These are phyloP conservation scores for Clarias magur DNA, from an alignment of 2,113 vertebrate species.

Conservation along the genomic window DNA sequence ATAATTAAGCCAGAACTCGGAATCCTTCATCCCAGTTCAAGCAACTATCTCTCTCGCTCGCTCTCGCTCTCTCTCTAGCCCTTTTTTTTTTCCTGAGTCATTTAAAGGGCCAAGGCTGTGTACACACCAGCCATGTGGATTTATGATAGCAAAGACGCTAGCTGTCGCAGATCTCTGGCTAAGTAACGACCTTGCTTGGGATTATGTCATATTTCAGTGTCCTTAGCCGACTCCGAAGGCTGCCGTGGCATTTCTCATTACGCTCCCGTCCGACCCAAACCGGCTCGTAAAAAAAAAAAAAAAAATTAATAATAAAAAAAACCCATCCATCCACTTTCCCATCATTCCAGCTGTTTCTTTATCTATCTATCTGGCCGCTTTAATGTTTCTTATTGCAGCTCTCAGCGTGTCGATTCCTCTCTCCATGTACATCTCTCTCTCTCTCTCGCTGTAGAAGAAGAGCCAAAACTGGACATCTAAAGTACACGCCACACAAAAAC, in stretches of 20 bases:
- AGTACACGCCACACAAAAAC: background rate
- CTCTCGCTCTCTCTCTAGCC: background rate
- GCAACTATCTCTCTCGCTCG: background rate
- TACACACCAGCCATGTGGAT: conserved; percentile 22
- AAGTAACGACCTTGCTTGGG: conserved; percentile 29
- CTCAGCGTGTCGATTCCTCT: background rate
- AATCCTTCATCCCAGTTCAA: conserved; percentile 5
- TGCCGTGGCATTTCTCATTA: conserved; percentile 6
- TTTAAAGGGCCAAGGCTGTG: conserved; percentile 14
- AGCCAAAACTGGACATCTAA: background rate
- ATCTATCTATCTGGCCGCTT: background rate
- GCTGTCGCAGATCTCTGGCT: background rate
- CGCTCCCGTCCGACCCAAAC: background rate
- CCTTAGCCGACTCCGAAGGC: conserved; percentile 26
- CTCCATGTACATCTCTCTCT: background rate
- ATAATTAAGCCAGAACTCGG: conserved; percentile 15
- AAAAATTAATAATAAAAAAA: background rate
- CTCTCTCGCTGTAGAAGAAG: background rate
- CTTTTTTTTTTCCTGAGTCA: background rate
- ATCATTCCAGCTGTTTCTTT: background rate
- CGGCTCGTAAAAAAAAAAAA: background rate
- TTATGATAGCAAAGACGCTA: conserved; percentile 26
- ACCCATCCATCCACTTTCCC: background rate
- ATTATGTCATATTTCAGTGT: conserved; percentile 42
- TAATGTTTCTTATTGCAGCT: background rate